A percentile compares a stretch with the other conserved stretches of the same genome.
Evolutionary conservation across 92 coral and sea anemone species (phyloP).

Genomic region (Chrysogorgia sp.): DNA sequence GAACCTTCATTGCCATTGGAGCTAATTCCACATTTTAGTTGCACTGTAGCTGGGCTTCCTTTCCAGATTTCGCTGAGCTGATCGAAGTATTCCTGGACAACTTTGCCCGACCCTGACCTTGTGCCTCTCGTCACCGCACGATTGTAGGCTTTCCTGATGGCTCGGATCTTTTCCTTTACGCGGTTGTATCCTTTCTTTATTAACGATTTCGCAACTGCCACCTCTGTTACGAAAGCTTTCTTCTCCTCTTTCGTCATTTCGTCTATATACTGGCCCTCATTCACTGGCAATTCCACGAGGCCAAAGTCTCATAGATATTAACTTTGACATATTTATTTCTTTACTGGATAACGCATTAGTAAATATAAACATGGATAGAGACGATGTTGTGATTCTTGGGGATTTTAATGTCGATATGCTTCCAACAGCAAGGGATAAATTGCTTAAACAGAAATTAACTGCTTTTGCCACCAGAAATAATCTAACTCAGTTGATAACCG

Average conservation of each 20-base stretch:
- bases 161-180: constrained; percentile 54
- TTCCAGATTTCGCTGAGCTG: constrained; percentile 54
- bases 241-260: constrained; percentile 37
- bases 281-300: constrained; percentile 43
- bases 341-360: too few species aligned
- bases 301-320: too few species aligned
- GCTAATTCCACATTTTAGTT: constrained; percentile 33
- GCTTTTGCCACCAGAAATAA: too few species aligned
- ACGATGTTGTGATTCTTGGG: too few species aligned
- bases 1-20: constrained; percentile 13
- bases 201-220: constrained; percentile 35
- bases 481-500: too few species aligned
- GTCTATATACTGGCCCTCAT: constrained; percentile 8
- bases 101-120: constrained; percentile 52
- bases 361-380: too few species aligned
- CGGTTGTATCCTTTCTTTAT: constrained; percentile 54
- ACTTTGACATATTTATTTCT: too few species aligned
- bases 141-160: constrained; percentile 51
- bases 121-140: constrained; percentile 58
- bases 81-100: constrained; percentile 54
- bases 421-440: too few species aligned
- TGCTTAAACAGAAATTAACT: too few species aligned
- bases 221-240: constrained; percentile 34
- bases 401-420: too few species aligned
- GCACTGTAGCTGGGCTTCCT: constrained; percentile 60